These are phyloP conservation scores for Babylonia areolata DNA, from an alignment of 1,140 invertebrate genomes.

Conservation along the genomic window DNA sequence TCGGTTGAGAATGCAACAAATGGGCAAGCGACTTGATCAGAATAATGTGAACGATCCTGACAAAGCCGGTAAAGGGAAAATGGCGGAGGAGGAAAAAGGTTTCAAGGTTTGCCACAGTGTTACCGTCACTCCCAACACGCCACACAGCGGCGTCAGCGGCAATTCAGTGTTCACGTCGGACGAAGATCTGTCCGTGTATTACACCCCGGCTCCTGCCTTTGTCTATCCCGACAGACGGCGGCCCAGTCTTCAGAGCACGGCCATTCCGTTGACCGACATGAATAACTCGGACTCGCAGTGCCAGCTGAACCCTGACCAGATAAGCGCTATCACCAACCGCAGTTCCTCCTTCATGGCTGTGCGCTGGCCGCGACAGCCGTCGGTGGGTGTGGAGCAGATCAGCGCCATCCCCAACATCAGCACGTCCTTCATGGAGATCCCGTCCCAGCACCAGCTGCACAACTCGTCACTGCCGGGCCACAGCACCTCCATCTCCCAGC, in stretches of 20 bases:
- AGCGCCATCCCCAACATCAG: constrained; percentile 25
- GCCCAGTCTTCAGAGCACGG: constrained; percentile 8
- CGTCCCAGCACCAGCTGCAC: background rate
- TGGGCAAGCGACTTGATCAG: background rate
- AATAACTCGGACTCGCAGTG: background rate
- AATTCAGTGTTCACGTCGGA: background rate
- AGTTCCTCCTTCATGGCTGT: constrained; percentile 19
- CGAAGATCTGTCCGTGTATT: background rate
- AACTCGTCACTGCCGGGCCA: background rate
- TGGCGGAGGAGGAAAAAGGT: background rate
- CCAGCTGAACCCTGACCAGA: background rate
- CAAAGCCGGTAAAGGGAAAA: background rate
- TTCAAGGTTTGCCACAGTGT: background rate
- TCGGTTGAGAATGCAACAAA: background rate
- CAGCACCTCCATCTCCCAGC: constrained; percentile 16
- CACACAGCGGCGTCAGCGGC: background rate
- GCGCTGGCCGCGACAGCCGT: background rate
- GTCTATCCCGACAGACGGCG: background rate
- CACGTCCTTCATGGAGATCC: constrained; percentile 16
- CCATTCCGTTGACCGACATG: background rate
- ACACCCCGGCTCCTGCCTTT: background rate
- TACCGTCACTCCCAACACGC: background rate
- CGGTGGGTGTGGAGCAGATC: background rate
- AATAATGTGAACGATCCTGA: background rate
- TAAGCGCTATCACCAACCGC: constrained; percentile 15